Evolutionary conservation across 2,888 invertebrate species (phyloP), one percentile per base, ranked within the genome.

Genomic region (Pseudanteris insignis): DNA sequence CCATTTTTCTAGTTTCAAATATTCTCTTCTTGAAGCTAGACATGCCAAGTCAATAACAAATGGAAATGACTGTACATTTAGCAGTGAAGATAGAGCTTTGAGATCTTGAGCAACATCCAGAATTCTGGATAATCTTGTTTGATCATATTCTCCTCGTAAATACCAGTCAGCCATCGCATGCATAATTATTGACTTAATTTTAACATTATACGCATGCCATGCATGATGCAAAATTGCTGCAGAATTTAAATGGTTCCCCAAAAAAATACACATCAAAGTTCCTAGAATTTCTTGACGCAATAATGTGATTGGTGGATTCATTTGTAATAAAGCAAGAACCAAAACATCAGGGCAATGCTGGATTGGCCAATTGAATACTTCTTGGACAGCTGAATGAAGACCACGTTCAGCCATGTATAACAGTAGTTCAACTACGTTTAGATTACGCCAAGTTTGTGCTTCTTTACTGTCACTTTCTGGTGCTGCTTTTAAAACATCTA

Each of bases 121-220:
- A 69, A 99, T 97, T 47, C 98, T 85, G 0, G 97, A 94, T 24
- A 99, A 82, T 73, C 95, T 87, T 1, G 91, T 90, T 80, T 96
- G 97, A 80, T 99, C 98, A 73, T 92, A 89, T 73, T 97, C 96
- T 15, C 89, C 94, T 64, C 90, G 86, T 67, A 91, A 85, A 81
- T 97, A 98, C 95, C 96, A 97, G 66, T 97, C 96, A 0, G 94
- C 94, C 96, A 98, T 97, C 1, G 95, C 89, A 72, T 94, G 93
- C 91, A 96, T 95, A 60, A 98, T 90, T 54, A 92, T 88, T 1
- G 89, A 88, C 66, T 91, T 90, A 43, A 92, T 85, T 44, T 86
- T 84, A 26, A 84, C 81, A 67, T 87, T 87, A 72, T 89, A 90
- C 43, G 89, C 87, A 77, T 94, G 93, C 98, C 98, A 99, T 2